Base-by-base conservation (phyloP, 2,113 vertebrate genomes). In the Phyllopteryx taeniolatus region DNA sequence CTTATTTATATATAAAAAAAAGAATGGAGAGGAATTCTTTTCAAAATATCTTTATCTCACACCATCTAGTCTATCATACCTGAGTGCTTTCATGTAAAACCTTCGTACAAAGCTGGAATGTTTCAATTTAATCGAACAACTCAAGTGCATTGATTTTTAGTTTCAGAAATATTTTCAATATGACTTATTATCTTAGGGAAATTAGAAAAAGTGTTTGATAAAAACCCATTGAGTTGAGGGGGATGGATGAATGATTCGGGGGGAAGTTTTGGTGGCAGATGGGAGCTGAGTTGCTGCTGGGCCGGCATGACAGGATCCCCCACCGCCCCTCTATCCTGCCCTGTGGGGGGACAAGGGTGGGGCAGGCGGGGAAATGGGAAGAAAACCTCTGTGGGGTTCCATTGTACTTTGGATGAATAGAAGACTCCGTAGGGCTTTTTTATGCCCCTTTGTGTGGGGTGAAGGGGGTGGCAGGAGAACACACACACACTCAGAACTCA, bases 311-410 rank as follows among this genome's bases (percentile, higher is more conserved):
- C 84, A 66, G 85, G 82, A 84, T 75, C 74, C 83, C 76, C 85
- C 89, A 49, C 79, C 82, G 74, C 87, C 83, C 80, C 75, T 82
- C 83, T 54, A 73, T 85, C 82, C 79, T 89, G 83, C 81, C 84
- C 85, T 66, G 77, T 83, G 82, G 86, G 88, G 87, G 87, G 76
- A 84, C 82, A 81, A 90, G 91, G 90, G 90, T 83, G 90, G 90
- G 84, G 86, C 82, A 73, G 89, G 90, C 90, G 89, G 89, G 88
- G 89, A 86, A 87, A 75, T 65, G 77, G 89, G 90, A 93, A 92
- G 85, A 93, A 94, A 91, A 91, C 85, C 93, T 93, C 92, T 46
- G 90, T 89, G 86, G 92, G 93, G 91, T 91, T 89, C 91, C 90
- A 92, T 94, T 94, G 92, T 94, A 79, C 77, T 79, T 71, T 42